These are phyloP conservation scores for Typhlomys cinereus DNA, from an alignment of 2,113 vertebrate genomes.

Conservation along the genomic window DNA sequence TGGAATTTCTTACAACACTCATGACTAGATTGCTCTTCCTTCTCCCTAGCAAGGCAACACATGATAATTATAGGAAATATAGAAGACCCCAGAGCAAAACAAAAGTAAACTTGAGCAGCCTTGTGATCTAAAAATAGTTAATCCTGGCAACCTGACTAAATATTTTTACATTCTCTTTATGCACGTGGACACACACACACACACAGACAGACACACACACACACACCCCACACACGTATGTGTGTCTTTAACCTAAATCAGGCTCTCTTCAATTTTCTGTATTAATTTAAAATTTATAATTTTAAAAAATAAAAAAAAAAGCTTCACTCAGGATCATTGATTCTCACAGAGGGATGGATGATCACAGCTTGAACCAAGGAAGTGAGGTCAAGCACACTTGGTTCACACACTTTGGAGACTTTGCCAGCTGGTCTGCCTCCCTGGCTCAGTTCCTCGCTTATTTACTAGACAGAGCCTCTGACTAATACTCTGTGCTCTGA, in stretches of 20 bases:
- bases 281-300: too few species aligned
- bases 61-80: neutral
- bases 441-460: slow-evolving; percentile 5
- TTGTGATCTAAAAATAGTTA: neutral
- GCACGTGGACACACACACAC: accelerated
- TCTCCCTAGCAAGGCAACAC: neutral
- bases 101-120: neutral
- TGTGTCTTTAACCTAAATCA: neutral
- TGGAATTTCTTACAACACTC: neutral
- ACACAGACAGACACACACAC: too few species aligned
- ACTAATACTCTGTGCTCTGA: slow-evolving; percentile 64
- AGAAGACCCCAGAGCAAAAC: neutral
- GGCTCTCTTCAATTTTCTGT: neutral
- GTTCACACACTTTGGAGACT: neutral
- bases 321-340: neutral
- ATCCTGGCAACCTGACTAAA: neutral
- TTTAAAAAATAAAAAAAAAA: slow-evolving; percentile 15
- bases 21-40: neutral
- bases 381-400: neutral
- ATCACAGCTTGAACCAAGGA: neutral
- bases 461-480: slow-evolving; percentile 60
- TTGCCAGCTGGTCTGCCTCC: slow-evolving; percentile 36
- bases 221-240: neutral
- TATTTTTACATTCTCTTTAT: neutral
- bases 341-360: neutral